Evolutionary conservation across 1,140 invertebrate species (phyloP).

Genomic region (Nixonia krombeini): DNA sequence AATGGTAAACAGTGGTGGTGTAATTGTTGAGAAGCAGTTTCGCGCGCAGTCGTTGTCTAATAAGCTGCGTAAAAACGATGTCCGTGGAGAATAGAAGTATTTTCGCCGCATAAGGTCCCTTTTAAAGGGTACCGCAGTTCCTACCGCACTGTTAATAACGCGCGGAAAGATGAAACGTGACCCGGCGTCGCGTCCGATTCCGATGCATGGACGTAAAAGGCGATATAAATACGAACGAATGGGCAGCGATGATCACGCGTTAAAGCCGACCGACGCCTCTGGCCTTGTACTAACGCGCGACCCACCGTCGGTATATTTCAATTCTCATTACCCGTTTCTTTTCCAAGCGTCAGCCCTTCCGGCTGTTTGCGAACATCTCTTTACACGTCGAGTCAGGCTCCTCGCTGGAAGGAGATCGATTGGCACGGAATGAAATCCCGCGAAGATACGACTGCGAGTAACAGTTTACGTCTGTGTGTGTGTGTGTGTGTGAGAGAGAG

Average conservation of each 20-base stretch:
- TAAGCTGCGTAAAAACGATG: too few relatives aligned
- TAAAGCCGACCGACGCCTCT: conserved; percentile 50
- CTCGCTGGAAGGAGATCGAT: conserved; percentile 46
- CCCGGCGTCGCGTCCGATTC: background rate
- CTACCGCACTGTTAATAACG: too few relatives aligned
- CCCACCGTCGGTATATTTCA: conserved; percentile 55
- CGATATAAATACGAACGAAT: conserved; percentile 27
- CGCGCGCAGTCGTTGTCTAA: too few relatives aligned
- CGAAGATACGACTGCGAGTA: conserved; percentile 29
- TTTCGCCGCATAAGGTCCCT: too few relatives aligned
- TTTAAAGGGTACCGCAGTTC: too few relatives aligned
- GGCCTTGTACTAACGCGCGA: conserved; percentile 49
- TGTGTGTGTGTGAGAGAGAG: too few relatives aligned
- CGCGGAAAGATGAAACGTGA: too few relatives aligned
- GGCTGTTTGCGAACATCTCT: conserved; percentile 41
- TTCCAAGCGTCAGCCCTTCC: conserved; percentile 30
- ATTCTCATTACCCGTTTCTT: conserved; percentile 55
- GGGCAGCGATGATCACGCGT: conserved; percentile 29
- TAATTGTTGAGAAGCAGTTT: too few relatives aligned
- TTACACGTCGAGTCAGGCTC: conserved; percentile 42
- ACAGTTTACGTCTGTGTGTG: too few relatives aligned
- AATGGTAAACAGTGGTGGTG: too few relatives aligned
- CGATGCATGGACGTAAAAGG: background rate
- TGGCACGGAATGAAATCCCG: conserved; percentile 50
- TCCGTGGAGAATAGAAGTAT: too few relatives aligned